Conservation (phyloP, 2,113 vertebrate species). For the Tretioscincus oriximinensis region DNA sequence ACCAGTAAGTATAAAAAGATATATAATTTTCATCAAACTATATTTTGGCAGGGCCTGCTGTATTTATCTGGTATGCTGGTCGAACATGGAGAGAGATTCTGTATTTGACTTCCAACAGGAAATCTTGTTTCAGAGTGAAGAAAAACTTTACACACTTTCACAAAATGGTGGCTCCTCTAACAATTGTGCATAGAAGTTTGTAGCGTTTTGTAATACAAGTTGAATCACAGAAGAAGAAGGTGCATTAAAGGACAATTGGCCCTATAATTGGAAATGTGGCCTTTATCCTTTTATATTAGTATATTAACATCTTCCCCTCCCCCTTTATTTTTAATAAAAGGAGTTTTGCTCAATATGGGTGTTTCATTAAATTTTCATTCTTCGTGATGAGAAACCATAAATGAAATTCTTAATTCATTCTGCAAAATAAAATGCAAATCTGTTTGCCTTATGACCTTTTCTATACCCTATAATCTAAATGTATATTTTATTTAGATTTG, state of each 20-base stretch:
- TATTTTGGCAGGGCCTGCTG: no score
- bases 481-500: constrained; percentile 51
- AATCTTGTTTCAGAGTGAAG: no score
- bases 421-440: constrained; percentile 43
- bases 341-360: constrained; percentile 29
- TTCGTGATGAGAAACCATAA: constrained; percentile 43
- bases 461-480: constrained; percentile 38
- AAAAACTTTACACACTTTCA: no score
- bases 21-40: no score
- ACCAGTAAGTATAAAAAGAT: no score
- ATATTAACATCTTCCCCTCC: not conserved
- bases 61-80: no score
- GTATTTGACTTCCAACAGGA: no score
- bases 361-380: constrained; percentile 54
- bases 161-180: no score
- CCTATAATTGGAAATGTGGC: not conserved
- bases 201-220: not conserved
- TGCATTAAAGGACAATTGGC: not conserved
- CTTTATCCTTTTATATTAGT: not conserved
- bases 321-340: not conserved
- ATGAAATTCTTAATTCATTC: constrained; percentile 49
- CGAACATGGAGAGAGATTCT: no score
- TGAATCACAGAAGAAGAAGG: not conserved
- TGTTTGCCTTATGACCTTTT: constrained; percentile 60
- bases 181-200: no score